phyloP scores from a whole-genome alignment of 2,797 vertebrate genomes.

The Labeo calbasu region DNA sequence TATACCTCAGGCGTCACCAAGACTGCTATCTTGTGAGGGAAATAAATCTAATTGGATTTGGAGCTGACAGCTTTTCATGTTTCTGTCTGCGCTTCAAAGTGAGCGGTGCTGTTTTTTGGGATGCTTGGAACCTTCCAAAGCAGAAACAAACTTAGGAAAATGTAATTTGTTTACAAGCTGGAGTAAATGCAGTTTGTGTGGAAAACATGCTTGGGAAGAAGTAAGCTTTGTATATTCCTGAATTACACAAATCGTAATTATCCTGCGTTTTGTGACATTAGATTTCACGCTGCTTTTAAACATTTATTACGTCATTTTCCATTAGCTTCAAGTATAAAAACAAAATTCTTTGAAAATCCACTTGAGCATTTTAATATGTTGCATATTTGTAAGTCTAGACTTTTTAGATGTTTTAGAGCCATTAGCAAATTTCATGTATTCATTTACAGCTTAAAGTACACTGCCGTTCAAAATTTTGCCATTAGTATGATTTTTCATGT shows the following conservation, averaged over 20 bases:
- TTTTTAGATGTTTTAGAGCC: background rate
- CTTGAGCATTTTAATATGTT: background rate
- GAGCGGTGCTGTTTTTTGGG: slow-evolving; percentile 24
- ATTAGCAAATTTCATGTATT: background rate
- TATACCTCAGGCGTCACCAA: slow-evolving; percentile 2
- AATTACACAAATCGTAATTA: slow-evolving; percentile 31
- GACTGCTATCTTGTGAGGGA: background rate
- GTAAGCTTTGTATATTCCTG: slow-evolving; percentile 34
- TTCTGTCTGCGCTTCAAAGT: slow-evolving; percentile 45
- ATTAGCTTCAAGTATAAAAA: background rate
- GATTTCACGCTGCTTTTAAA: background rate
- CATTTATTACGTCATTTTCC: background rate
- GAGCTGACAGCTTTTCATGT: slow-evolving; percentile 56
- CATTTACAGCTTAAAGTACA: background rate
- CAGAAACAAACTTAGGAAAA: slow-evolving; percentile 19
- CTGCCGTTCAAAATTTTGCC: no score
- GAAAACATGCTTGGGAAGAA: slow-evolving; percentile 44
- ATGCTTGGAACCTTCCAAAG: background rate
- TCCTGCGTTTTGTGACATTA: slow-evolving; percentile 26
- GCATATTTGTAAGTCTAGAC: background rate
- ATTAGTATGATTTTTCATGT: no score
- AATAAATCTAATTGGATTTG: background rate
- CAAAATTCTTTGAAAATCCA: background rate
- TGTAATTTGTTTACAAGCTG: slow-evolving; percentile 41
- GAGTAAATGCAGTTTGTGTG: background rate